Evolutionary conservation across 2,797 vertebrate genomes (phyloP).

Genomic region (Danio aesculapii): DNA sequence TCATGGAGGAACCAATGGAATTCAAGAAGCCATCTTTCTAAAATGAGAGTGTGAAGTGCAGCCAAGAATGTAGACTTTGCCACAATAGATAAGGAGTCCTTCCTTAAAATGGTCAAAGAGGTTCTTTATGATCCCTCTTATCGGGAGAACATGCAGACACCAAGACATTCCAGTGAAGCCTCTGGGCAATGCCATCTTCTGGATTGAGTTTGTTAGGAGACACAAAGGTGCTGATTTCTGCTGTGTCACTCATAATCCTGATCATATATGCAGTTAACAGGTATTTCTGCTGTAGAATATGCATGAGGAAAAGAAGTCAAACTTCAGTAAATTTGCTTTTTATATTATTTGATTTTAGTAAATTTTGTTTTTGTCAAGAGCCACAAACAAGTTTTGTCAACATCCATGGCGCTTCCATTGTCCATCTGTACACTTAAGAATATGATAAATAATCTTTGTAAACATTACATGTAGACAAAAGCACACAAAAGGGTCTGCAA

Average conservation of each 20-base stretch:
- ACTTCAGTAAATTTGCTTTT: not conserved
- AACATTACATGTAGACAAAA: too few species aligned
- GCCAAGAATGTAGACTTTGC: conserved; percentile 55
- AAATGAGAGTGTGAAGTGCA: conserved; percentile 60
- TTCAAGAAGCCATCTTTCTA: conserved; percentile 66
- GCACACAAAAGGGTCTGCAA: too few species aligned
- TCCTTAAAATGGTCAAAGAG: conserved; percentile 56
- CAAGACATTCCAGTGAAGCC: conserved; percentile 63
- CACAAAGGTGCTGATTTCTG: conserved; percentile 58
- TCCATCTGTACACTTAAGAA: too few species aligned
- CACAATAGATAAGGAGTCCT: conserved; percentile 50
- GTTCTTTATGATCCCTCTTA: conserved; percentile 62
- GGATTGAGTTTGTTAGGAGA: conserved; percentile 64
- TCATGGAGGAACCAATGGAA: conserved; percentile 66
- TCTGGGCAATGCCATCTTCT: conserved; percentile 63
- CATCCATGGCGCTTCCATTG: too few species aligned
- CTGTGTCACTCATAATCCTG: conserved; percentile 19
- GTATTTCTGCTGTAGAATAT: conserved; percentile 35
- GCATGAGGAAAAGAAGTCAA: conserved; percentile 19
- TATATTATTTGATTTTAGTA: too few species aligned
- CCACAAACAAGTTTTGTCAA: too few species aligned
- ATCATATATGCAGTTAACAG: conserved; percentile 5
- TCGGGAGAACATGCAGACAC: conserved; percentile 64
- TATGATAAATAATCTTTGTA: too few species aligned
- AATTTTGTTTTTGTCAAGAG: too few species aligned